Base-by-base conservation (phyloP, 2,113 vertebrate genomes). In the Tachysurus vachellii region DNA sequence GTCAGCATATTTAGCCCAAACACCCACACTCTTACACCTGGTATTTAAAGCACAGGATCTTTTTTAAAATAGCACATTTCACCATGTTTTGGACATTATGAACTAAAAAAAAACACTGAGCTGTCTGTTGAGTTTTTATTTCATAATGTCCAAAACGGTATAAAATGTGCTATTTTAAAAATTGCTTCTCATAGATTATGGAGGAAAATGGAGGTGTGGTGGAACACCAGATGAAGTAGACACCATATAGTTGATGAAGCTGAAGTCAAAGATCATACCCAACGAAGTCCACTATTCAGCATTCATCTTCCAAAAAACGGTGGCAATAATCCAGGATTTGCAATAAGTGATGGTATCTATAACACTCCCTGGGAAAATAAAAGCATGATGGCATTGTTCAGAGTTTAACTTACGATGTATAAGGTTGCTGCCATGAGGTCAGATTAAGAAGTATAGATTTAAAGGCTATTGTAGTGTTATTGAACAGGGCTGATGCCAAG, bases 1-100 rank as follows among this genome's bases (percentile, higher is more conserved):
- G 71, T 89, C 81, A 82, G 83, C 89, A 88, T 88, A 54, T 84
- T 87, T 85, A 81, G 85, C 88, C 75, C 80, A 31, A 80, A 50
- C 90, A 89, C 86, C 71, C 87, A 47, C 88, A 82, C 83, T 86
- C 70, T 84, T 76, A 86, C 75, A 54, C 68, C 64, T 85, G 85
- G 85, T 53, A 88, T 88, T 89, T 87, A 82, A 86, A 88, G 87
- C 50, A 42, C 56, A 59, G 9, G 17, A 57, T 50, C 8, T 50
- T 50, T 47, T 50, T 50, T 50, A 7, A 50, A 5, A 50, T 50
- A 50, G 47, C 47, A 50, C 8, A 50, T 50, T 50, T 50, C 47
- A 50, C 47, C 47, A 50, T 50, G 8, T 50, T 50, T 50, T 50
- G 47, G 47, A 50, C 47, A 50, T 50, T 50, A 50, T 50, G 47